Conservation (phyloP, 2,797 vertebrate species). For the Chaenodraco wilsoni region DNA sequence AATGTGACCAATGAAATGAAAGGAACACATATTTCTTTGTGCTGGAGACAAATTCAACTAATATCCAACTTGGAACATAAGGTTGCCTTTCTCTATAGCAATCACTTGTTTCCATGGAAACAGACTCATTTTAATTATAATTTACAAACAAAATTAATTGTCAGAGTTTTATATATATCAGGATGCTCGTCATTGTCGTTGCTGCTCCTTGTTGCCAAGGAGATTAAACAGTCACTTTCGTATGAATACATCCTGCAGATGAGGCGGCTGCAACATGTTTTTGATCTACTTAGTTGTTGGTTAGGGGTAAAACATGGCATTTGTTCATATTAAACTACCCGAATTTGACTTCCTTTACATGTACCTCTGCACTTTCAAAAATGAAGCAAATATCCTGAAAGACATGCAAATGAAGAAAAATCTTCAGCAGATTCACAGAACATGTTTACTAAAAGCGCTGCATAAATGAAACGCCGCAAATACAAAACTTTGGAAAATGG, state of each 20-base stretch:
- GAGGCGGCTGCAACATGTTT: neutral
- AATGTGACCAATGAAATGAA: neutral
- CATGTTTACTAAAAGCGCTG: no score
- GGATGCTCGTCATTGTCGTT: neutral
- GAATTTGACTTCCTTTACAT: neutral
- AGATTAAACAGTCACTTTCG: slow-evolving; percentile 5
- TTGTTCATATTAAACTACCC: neutral
- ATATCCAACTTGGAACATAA: slow-evolving; percentile 26
- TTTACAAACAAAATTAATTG: slow-evolving; percentile 39
- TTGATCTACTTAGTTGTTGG: neutral
- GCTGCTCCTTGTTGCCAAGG: neutral
- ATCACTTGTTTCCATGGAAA: slow-evolving; percentile 65
- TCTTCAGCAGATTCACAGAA: no score
- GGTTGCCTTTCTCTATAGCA: slow-evolving; percentile 17
- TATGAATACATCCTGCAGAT: neutral
- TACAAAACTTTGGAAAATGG: no score
- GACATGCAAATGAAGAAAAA: no score
- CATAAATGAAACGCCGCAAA: no score
- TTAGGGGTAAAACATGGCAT: neutral
- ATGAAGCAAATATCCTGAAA: no score
- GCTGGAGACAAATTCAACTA: slow-evolving; percentile 28
- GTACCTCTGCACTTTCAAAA: neutral
- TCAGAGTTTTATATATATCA: neutral
- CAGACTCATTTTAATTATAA: slow-evolving; percentile 11
- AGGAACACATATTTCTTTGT: slow-evolving; percentile 2